Evolutionary conservation across 53 echinoderm and acorn worm genomes (phyloP).

Genomic region (Luidia sarsii): DNA sequence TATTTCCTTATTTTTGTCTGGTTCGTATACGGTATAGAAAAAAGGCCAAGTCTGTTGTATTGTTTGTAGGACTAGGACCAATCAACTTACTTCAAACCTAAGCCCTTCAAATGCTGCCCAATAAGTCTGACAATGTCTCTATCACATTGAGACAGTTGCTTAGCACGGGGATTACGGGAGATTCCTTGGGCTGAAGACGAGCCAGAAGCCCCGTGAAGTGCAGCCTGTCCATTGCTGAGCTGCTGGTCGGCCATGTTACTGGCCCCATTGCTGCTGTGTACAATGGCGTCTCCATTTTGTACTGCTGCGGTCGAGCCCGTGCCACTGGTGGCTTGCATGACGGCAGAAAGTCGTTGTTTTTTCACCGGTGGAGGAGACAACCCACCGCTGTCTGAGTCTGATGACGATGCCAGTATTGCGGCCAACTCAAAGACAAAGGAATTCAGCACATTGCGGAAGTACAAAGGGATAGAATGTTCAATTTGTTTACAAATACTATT

Average conservation of each 20-base stretch:
- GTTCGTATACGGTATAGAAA: constrained; percentile 1
- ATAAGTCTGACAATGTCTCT: constrained; percentile 95
- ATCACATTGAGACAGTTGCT: constrained; percentile 79
- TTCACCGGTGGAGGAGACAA: constrained; percentile 99
- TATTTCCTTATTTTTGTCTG: background rate
- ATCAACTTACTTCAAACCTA: constrained; percentile 92
- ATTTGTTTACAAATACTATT: constrained; percentile 32
- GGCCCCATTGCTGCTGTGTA: constrained; percentile 72
- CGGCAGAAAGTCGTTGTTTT: constrained; percentile 99
- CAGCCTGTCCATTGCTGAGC: constrained; percentile 59
- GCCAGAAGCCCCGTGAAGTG: constrained; percentile 19
- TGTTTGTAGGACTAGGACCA: constrained; percentile 5
- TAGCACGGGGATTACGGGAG: constrained; percentile 59
- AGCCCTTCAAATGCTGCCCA: constrained; percentile 92
- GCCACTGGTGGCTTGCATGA: constrained; percentile 76
- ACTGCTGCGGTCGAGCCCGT: constrained; percentile 61
- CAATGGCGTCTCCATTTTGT: constrained; percentile 81
- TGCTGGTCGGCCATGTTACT: constrained; percentile 60
- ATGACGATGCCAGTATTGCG: constrained; percentile 99
- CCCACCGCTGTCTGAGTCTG: constrained; percentile 99
- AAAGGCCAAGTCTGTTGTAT: background rate
- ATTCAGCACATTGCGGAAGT: constrained; percentile 57
- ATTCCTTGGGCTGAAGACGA: constrained; percentile 56
- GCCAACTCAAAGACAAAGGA: constrained; percentile 60
- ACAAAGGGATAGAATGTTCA: constrained; percentile 7